A percentile compares a stretch with the other conserved stretches of the same genome.
These are phyloP conservation scores for Dynastes hyllus DNA, from an alignment of 2,888 invertebrate genomes.

Conservation along the genomic window DNA sequence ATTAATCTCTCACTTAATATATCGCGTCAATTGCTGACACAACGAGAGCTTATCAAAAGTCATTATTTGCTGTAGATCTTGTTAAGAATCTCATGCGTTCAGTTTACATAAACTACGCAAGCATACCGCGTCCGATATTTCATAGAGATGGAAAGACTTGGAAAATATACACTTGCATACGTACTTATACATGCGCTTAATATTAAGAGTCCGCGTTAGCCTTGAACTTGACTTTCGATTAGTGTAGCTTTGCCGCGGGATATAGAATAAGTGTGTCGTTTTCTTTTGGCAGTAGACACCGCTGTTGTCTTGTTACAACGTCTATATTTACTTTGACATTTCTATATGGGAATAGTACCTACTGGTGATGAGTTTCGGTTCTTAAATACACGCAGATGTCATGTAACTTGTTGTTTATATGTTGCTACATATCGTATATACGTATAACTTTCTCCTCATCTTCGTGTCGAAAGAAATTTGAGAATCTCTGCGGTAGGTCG, in stretches of 20 bases:
- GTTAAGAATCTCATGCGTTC: neutral
- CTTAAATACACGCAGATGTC: neutral
- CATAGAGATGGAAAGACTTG: neutral
- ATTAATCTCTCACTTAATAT: no score
- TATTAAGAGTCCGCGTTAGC: neutral
- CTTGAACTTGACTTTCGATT: slow-evolving; percentile 47
- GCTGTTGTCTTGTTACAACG: neutral
- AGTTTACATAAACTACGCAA: neutral
- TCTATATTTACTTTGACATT: slow-evolving; percentile 33
- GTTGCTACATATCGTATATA: neutral
- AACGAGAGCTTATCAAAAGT: neutral
- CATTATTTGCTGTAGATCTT: neutral
- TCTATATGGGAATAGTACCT: neutral
- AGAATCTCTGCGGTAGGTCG: neutral
- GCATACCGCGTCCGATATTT: neutral
- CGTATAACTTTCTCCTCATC: slow-evolving; percentile 5
- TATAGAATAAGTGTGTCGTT: slow-evolving; percentile 23
- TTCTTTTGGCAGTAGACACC: slow-evolving; percentile 18
- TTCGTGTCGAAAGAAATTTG: neutral
- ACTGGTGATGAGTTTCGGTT: neutral
- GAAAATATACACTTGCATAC: neutral
- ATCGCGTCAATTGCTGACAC: neutral
- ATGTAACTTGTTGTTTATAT: neutral
- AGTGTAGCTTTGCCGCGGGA: neutral
- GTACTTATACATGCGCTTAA: neutral